Base-by-base conservation (phyloP, 2,797 vertebrate genomes). In the Schizopygopsis pylzovi region DNA sequence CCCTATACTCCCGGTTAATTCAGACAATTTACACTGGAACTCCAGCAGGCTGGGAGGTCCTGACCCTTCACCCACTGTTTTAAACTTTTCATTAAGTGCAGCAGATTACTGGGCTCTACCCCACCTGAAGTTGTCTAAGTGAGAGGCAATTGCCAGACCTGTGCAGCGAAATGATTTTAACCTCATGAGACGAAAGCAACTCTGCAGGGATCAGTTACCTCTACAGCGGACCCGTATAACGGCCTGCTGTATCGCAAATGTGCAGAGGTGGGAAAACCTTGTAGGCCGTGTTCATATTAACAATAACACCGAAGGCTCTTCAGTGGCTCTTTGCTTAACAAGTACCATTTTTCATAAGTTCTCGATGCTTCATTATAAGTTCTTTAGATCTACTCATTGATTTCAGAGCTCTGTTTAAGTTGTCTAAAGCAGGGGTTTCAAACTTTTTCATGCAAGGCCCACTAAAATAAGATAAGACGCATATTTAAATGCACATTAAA, bases 1-100 rank as follows among this genome's bases (percentile, higher is more conserved):
- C 93, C 92, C 93, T 94, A 93, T 94, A 91, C 94, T 95, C 93
- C 92, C 95, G 92, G 95, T 95, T 96, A 96, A 95, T 95, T 96
- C 95, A 95, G 95, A 95, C 95, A 96, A 96, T 96, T 96, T 95
- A 95, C 95, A 95, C 92, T 88, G 82, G 89, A 91, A 91, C 93
- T 91, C 92, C 92, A 94, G 92, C 94, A 93, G 25, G 65, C 90
- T 84, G 87, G 79, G 86, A 89, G 95, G 95, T 95, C 94, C 92
- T 94, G 94, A 96, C 95, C 95, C 91, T 92, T 93, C 94, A 94
- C 94, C 93, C 92, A 92, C 85, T 91, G 90, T 93, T 96, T 95
- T 95, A 95, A 95, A 94, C 94, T 92, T 94, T 95, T 95, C 96
- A 96, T 96, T 95, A 95, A 95, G 95, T 94, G 95, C 92, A 93